Percentiles rank a stretch among this genome's conserved stretches.
phyloP scores from a whole-genome alignment of 2,113 vertebrate genomes.

The Addax nasomaculatus region DNA sequence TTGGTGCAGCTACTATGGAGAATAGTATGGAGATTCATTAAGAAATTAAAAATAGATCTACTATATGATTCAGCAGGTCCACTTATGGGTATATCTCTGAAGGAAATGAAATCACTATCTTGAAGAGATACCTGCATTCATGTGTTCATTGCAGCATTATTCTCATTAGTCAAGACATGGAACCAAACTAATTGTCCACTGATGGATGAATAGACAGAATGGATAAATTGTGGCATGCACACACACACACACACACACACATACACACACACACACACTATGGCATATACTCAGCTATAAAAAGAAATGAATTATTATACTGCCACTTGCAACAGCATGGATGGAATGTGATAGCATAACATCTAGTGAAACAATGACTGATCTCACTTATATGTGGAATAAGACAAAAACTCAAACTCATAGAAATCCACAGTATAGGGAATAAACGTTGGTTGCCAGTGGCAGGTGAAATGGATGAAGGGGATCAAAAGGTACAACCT shows the following conservation, averaged over 20 bases:
- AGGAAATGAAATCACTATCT: neutral
- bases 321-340: neutral
- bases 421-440: neutral
- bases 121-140: neutral
- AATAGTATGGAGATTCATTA: neutral
- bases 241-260: neutral
- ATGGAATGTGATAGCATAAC: neutral
- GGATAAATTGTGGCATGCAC: neutral
- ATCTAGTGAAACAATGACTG: neutral
- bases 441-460: neutral
- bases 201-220: neutral
- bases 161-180: neutral
- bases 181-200: neutral
- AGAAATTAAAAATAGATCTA: neutral
- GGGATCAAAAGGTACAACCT: neutral
- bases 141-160: neutral
- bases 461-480: neutral
- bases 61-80: neutral
- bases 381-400: neutral
- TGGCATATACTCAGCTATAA: neutral
- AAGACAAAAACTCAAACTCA: neutral
- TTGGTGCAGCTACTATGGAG: neutral
- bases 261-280: neutral
- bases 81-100: neutral
- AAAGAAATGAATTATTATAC: neutral